Evolutionary conservation across 2,113 vertebrate species (phyloP), one percentile per base, ranked within the genome.

Genomic region (Gallinago jamesoni): DNA sequence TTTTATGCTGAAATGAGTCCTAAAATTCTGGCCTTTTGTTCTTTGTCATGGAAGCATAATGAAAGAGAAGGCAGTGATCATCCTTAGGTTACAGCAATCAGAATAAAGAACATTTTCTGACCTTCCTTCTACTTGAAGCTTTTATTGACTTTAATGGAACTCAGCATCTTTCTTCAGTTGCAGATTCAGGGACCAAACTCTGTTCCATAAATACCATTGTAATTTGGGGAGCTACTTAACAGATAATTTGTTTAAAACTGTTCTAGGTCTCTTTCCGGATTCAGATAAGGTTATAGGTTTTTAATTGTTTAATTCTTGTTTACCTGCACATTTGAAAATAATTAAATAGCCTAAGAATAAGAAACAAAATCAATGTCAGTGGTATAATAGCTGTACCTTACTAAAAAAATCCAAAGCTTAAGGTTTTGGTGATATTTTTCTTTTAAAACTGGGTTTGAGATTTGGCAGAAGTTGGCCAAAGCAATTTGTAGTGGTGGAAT

Each of bases 21-120:
- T 87, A 57, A 84, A 96, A 72, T 94, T 78, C 53, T 57, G 86
- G 30, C 69, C 64, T 92, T 90, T 82, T 96, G 72, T 92, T 96
- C 78, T 87, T 78, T 83, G 50, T 59, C 39, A 2, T 39, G 53
- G 43, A n/a, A 62, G 41, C 41, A 24, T 0, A 28, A 68, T 41
- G 57, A 48, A 27, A 47, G 64, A 78, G 69, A 87, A 75, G 27
- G n/a, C 43, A 18, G 35, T 50, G 73, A 73, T 78, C 64, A n/a
- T 48, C 1, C 1, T 74, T 64, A 47, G n/a, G 48, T 77, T 77
- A 55, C 20, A 59, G 35, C 1, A 4, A 75, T 64, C 30, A 67
- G 75, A 92, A 93, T 68, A n/a, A 77, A 64, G 43, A 53, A 78
- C 24, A 31, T 75, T 84, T 90, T 84, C 60, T 57, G 35, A 45